Percentiles rank a stretch among this genome's conserved stretches.
Conservation (phyloP, 2,888 invertebrate genomes). For the Strigamia crassipes region DNA sequence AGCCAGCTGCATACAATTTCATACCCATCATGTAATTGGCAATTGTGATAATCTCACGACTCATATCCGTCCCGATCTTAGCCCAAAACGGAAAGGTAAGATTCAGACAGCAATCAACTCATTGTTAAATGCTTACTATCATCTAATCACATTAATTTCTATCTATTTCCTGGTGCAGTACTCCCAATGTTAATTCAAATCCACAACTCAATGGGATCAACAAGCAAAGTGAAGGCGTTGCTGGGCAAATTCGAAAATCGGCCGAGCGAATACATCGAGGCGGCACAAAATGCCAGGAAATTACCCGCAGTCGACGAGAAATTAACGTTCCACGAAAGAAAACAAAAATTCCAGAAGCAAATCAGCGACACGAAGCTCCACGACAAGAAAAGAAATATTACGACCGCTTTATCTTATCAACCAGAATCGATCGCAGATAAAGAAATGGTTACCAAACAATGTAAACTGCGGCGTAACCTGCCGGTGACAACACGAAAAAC, state of each 20-base stretch:
- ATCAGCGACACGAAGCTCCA: background rate
- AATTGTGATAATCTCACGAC: background rate
- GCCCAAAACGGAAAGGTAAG: background rate
- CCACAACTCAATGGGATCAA: background rate
- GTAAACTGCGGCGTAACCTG: background rate
- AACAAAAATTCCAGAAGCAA: background rate
- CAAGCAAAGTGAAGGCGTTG: background rate
- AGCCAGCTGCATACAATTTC: background rate
- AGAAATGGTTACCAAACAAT: background rate
- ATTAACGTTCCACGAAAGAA: background rate
- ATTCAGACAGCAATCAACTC: background rate
- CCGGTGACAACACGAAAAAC: background rate
- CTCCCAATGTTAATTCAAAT: slow-evolving; percentile 4
- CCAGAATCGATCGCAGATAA: background rate
- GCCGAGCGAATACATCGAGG: background rate
- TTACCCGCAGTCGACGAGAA: background rate
- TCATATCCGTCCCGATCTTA: background rate
- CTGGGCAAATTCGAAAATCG: background rate
- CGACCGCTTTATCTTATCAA: background rate
- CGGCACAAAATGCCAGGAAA: background rate
- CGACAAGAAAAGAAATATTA: background rate
- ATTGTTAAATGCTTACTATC: background rate
- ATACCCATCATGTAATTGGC: background rate
- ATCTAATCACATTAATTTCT: background rate
- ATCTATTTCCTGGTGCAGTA: background rate